phyloP scores from a whole-genome alignment of 2,888 invertebrate species.

The Bellardia pandia region DNA sequence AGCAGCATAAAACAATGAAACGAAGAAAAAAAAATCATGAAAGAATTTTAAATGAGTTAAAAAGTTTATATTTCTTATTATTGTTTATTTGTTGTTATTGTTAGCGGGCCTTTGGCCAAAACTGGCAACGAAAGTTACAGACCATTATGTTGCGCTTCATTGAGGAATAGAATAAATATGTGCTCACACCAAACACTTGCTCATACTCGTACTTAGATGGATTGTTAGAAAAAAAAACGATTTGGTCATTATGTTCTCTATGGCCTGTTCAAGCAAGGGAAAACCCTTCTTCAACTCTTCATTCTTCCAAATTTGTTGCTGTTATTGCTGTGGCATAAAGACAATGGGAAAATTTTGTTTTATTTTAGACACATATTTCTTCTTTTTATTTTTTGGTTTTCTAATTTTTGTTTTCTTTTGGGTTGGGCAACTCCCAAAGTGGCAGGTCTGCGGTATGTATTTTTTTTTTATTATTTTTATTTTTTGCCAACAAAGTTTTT shows the following conservation, averaged over 20 bases:
- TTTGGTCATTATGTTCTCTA: constrained; percentile 33
- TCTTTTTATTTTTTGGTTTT: constrained; percentile 43
- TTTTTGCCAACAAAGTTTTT: constrained; percentile 29
- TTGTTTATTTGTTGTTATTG: constrained; percentile 20
- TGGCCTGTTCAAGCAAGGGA: constrained; percentile 45
- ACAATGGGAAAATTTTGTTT: constrained; percentile 63
- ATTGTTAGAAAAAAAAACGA: constrained; percentile 3
- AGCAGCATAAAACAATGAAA: neutral
- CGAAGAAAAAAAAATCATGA: constrained; percentile 17
- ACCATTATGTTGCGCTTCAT: constrained; percentile 51
- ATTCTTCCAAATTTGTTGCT: neutral
- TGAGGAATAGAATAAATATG: constrained; percentile 42
- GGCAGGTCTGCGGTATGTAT: constrained; percentile 32
- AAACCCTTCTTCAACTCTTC: constrained; percentile 48
- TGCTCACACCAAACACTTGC: constrained; percentile 17
- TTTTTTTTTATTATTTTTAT: constrained; percentile 21
- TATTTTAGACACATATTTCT: constrained; percentile 37
- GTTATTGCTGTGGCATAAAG: constrained; percentile 32
- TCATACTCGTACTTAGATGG: neutral
- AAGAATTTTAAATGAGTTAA: constrained; percentile 63
- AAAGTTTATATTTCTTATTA: constrained; percentile 3
- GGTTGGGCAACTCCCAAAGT: constrained; percentile 71
- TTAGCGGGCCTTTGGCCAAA: constrained; percentile 66
- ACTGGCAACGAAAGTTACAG: constrained; percentile 67
- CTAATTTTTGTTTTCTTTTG: constrained; percentile 62